phyloP scores from a whole-genome alignment of 2,113 vertebrate genomes.

The Ceratotherium simum region DNA sequence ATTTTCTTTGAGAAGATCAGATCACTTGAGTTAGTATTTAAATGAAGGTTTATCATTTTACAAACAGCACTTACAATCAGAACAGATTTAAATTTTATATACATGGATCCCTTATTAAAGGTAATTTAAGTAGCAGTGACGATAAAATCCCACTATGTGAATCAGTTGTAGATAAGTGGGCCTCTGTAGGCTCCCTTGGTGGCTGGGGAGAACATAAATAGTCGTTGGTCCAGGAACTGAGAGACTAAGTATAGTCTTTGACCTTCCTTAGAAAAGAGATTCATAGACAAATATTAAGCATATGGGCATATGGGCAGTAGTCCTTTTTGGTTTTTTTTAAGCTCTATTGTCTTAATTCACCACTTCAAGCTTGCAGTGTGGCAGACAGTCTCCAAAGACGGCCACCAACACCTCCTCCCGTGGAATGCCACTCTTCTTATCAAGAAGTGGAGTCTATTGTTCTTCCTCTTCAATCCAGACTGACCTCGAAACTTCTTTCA shows the following conservation, averaged over 20 bases:
- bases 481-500: neutral
- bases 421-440: neutral
- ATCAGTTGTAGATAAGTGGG: neutral
- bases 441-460: neutral
- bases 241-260: neutral
- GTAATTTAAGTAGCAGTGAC: neutral
- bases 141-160: neutral
- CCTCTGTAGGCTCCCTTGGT: neutral
- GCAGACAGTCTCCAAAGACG: neutral
- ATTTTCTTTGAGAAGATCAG: neutral
- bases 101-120: neutral
- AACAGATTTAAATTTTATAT: slow-evolving; percentile 3
- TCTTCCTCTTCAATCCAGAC: neutral
- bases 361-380: neutral
- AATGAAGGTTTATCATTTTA: slow-evolving; percentile 38
- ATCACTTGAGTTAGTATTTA: neutral
- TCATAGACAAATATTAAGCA: neutral
- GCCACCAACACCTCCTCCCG: neutral
- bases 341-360: neutral
- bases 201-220: neutral
- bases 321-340: neutral
- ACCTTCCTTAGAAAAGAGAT: neutral
- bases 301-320: neutral
- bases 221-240: neutral
- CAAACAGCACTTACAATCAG: neutral